Base-by-base conservation (phyloP, 2,113 vertebrate species). In the Tretioscincus oriximinensis region DNA sequence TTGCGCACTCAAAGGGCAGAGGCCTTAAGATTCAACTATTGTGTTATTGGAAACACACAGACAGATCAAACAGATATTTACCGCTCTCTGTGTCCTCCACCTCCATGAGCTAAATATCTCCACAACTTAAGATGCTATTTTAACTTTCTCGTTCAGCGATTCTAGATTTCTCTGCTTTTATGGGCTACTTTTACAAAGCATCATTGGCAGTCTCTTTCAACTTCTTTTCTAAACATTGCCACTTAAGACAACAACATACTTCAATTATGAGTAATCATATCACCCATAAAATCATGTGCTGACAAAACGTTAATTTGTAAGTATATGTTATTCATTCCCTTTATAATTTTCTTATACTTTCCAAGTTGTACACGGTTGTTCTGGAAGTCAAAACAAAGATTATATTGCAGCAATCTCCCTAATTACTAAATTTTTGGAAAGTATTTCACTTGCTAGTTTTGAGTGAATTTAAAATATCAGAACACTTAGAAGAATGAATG, bases 21-120 rank as follows among this genome's bases (percentile, higher is more conserved):
- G 92, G 92, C 91, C 87, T 87, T 70, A 90, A 87, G 93, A 91
- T 93, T 92, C 93, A 93, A 83, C 88, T 87, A 83, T 92, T 90
- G 90, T 91, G 92, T 93, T 94, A 90, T 93, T 94, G 92, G 93
- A 88, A 94, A 89, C 93, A 94, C 89, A 83, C 91, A 93, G 90
- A 94, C 90, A 89, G 91, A 94, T 94, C 91, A 90, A 90, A 91
- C 78, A 87, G 84, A 85, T 87, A 78, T 89, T 88, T 88, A 89
- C 29, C 28, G 85, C 72, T 65, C 77, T 82, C 79, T 73, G 77
- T 68, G 22, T 90, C 78, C 78, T 86, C 74, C 65, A 41, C 63
- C 31, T 51, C 79, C 78, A 49, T 45, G 77, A 61, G 67, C 69
- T 45, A 47, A 45, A 74, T 85, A 83, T 61, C 14, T 58, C 80